phyloP scores from a whole-genome alignment of 2,113 vertebrate species.

The Solea solea region DNA sequence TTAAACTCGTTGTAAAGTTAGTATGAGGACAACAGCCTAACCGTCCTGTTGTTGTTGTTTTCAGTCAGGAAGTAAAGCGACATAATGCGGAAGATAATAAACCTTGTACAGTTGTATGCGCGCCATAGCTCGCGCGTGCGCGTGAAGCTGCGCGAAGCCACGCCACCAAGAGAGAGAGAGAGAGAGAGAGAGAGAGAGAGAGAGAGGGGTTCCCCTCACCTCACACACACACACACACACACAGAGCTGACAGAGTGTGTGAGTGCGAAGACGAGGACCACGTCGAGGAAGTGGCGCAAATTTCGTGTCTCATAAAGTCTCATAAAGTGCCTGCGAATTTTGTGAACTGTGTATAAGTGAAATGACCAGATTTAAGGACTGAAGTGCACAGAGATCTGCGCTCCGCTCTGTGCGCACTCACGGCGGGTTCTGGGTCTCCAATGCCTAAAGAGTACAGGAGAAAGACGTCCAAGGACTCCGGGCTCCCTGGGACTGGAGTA shows the following conservation, averaged over 20 bases:
- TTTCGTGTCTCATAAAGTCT: neutral
- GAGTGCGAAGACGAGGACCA: neutral
- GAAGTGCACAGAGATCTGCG: neutral
- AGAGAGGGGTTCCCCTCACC: constrained; percentile 68
- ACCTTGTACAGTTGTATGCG: neutral
- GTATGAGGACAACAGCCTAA: neutral
- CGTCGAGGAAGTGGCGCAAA: constrained; percentile 12
- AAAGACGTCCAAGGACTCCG: constrained; percentile 69
- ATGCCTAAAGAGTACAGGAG: constrained; percentile 79
- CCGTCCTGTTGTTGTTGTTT: neutral
- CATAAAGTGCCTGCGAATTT: neutral
- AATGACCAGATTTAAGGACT: constrained; percentile 61
- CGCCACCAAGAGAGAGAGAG: constrained; percentile 11
- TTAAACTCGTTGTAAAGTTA: neutral
- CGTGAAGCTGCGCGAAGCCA: constrained; percentile 39
- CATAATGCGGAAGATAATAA: constrained; percentile 70
- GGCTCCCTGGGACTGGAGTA: constrained; percentile 54
- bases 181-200: constrained; percentile 59
- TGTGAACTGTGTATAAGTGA: constrained; percentile 34
- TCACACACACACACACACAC: neutral
- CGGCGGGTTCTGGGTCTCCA: constrained; percentile 8
- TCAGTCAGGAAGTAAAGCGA: constrained; percentile 61
- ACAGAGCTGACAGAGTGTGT: neutral
- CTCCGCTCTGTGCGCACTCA: constrained; percentile 23
- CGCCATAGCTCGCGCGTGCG: constrained; percentile 26